phyloP scores from a whole-genome alignment of 2,113 vertebrate species.

The Chaenocephalus aceratus region DNA sequence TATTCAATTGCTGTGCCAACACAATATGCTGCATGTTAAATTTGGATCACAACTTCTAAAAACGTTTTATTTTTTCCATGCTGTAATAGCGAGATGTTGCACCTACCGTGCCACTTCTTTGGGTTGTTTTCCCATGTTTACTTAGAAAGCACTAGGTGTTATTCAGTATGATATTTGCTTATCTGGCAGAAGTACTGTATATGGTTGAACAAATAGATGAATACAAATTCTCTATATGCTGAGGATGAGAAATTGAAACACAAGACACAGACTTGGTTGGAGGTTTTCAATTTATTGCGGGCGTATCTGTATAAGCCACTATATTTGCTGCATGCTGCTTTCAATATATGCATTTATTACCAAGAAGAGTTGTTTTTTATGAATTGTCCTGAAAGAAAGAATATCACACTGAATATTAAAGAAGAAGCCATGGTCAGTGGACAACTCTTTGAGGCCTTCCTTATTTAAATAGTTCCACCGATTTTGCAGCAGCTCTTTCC shows the following conservation, averaged over 20 bases:
- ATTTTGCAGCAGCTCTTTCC: no score
- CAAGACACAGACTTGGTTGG: slow-evolving; percentile 28
- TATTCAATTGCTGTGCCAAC: slow-evolving; percentile 11
- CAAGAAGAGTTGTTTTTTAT: slow-evolving; percentile 12
- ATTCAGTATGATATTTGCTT: slow-evolving; percentile 27
- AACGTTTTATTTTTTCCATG: not conserved
- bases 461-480: slow-evolving; percentile 27
- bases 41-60: not conserved
- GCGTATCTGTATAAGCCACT: slow-evolving; percentile 32
- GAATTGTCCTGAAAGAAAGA: slow-evolving; percentile 17
- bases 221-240: slow-evolving; percentile 14
- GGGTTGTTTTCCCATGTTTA: slow-evolving; percentile 27
- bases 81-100: not conserved
- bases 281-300: slow-evolving; percentile 22
- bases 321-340: slow-evolving; percentile 49
- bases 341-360: slow-evolving; percentile 45
- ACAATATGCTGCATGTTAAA: slow-evolving; percentile 18
- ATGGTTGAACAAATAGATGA: slow-evolving; percentile 14
- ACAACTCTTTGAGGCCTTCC: slow-evolving; percentile 13
- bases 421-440: slow-evolving; percentile 21
- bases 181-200: slow-evolving; percentile 11
- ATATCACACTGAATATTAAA: slow-evolving; percentile 32
- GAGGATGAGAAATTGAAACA: slow-evolving; percentile 48
- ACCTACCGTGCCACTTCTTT: not conserved
- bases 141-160: slow-evolving; percentile 24